Base-by-base conservation (phyloP, 2,113 vertebrate species). In the Sebastes fasciatus region DNA sequence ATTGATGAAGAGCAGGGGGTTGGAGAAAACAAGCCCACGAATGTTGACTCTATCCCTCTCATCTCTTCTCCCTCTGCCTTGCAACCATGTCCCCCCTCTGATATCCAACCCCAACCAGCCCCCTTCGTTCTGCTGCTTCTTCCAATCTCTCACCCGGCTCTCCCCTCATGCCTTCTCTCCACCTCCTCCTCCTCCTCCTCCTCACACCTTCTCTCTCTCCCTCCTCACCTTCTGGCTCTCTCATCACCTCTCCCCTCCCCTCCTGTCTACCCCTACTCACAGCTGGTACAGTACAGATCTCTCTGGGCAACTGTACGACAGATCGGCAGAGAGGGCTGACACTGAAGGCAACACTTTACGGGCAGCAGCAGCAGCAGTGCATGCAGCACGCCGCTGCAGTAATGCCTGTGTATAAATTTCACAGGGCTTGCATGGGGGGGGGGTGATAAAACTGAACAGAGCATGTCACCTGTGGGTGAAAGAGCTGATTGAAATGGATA, bases 251-350 rank as follows among this genome's bases (percentile, higher is more conserved):
- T 70, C 61, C 62, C 66, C 86, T 48, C 65, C 52, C 62, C 61
- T 42, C 61, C 52, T 5, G 17, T 52, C 79, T 61, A 64, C 84
- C 79, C 83, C 86, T 67, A 62, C 84, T 78, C 87, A 88, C 91
- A 92, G 91, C 92, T 93, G 91, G 89, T 92, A 94, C 91, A 94
- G 89, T 91, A 90, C 77, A 86, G 88, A 80, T 90, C 88, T 91
- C 87, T 88, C 79, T 77, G 92, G 92, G 92, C 84, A 80, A 91
- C 91, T 94, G 88, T 91, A 93, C 82, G 80, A 82, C 71, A 86
- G 84, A 90, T 86, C 78, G 61, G 79, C 83, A 80, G 80, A 84
- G 77, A 66, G 54, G 80, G 63, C 88, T 86, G 88, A 92, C 92
- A 92, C 86, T 72, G 84, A 91, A 93, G 90, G 91, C 90, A 92